A percentile compares a stretch with the other conserved stretches of the same genome.
Evolutionary conservation across 2,797 vertebrate species (phyloP).

Genomic region (Oreonectes daqikongensis): DNA sequence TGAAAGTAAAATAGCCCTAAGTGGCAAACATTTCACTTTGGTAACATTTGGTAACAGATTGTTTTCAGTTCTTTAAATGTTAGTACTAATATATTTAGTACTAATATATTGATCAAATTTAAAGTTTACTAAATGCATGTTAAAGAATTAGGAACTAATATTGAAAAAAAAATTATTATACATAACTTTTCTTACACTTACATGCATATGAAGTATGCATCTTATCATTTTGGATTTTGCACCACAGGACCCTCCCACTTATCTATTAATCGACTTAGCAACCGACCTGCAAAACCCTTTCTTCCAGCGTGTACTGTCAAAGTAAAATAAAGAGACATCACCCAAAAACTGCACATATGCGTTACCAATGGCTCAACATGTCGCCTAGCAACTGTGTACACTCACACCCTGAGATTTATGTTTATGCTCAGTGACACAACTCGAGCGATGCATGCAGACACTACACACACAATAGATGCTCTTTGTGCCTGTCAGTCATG

Average conservation of each 20-base stretch:
- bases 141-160: too few relatives aligned
- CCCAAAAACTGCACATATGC: background rate
- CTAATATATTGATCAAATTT: too few relatives aligned
- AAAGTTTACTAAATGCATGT: too few relatives aligned
- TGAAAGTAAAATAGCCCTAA: too few relatives aligned
- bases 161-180: too few relatives aligned
- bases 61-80: too few relatives aligned
- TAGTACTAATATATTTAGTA: too few relatives aligned
- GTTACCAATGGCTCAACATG: background rate
- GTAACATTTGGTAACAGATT: too few relatives aligned
- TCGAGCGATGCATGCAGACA: background rate
- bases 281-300: background rate
- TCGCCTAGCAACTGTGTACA: constrained; percentile 23
- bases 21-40: too few relatives aligned
- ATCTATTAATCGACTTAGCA: background rate
- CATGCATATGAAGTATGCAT: too few relatives aligned
- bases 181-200: too few relatives aligned
- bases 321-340: background rate
- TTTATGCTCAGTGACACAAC: background rate
- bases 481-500: constrained; percentile 14
- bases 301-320: background rate
- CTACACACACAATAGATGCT: constrained; percentile 21
- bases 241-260: background rate
- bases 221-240: too few relatives aligned
- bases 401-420: constrained; percentile 9